A percentile compares a stretch with the other conserved stretches of the same genome.
These are phyloP conservation scores for Rhinoraja longicauda DNA, from an alignment of 2,797 vertebrate genomes.

Conservation along the genomic window DNA sequence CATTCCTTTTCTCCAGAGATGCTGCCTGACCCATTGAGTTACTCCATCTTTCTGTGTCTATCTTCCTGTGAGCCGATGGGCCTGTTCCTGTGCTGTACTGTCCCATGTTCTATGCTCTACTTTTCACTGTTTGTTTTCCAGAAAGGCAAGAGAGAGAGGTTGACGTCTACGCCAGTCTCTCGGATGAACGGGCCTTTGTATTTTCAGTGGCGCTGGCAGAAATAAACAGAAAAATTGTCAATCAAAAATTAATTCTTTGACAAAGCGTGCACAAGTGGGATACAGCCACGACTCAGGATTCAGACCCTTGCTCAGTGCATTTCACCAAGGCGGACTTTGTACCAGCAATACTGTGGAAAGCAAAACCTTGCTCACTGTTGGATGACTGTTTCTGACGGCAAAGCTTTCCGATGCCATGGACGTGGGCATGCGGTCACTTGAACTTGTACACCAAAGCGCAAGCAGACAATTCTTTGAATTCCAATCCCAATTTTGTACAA, in stretches of 20 bases:
- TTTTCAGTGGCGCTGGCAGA: conserved; percentile 97
- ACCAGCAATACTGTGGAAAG: neutral
- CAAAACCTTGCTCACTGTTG: neutral
- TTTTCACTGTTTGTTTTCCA: conserved; percentile 59
- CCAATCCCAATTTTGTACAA: conserved; percentile 2
- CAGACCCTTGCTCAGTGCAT: conserved; percentile 38
- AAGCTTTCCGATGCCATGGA: neutral
- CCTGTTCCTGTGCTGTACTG: no score
- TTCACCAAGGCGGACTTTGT: conserved; percentile 40
- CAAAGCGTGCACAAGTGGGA: conserved; percentile 29
- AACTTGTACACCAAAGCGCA: conserved; percentile 34
- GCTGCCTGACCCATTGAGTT: no score
- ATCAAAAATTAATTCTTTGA: conserved; percentile 90
- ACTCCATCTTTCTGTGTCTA: no score
- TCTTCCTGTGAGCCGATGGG: no score
- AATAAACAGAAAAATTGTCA: conserved; percentile 98
- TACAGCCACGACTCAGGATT: conserved; percentile 42
- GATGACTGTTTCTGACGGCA: neutral
- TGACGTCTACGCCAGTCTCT: conserved; percentile 93
- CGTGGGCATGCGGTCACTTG: neutral
- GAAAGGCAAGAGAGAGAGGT: conserved; percentile 97
- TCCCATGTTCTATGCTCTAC: conserved; percentile 42
- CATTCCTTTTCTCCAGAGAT: no score
- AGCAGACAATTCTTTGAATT: conserved; percentile 1
- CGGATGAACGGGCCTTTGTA: conserved; percentile 96